These are phyloP conservation scores for Falco naumanni DNA, from an alignment of 2,797 vertebrate genomes.

Conservation along the genomic window DNA sequence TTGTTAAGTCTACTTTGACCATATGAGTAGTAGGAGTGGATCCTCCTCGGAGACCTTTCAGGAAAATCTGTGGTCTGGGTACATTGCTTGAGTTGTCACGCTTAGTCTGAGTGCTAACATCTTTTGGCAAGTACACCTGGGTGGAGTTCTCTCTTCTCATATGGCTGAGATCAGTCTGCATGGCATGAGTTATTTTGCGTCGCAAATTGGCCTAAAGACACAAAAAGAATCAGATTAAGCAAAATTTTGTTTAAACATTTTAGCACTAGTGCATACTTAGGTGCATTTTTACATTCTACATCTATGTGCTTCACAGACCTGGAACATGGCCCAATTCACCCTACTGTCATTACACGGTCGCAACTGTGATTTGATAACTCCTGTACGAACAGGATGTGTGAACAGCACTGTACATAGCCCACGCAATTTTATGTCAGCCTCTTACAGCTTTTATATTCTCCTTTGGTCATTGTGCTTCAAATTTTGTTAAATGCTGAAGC, in stretches of 20 bases:
- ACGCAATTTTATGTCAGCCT: neutral
- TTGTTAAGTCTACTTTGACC: conserved; percentile 86
- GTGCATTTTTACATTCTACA: neutral
- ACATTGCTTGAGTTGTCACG: conserved; percentile 77
- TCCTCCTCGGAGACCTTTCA: conserved; percentile 85
- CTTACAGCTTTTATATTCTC: neutral
- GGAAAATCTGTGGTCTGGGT: conserved; percentile 83
- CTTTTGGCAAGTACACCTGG: conserved; percentile 85
- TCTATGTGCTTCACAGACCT: neutral
- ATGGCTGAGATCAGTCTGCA: conserved; percentile 89
- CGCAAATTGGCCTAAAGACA: conserved; percentile 86
- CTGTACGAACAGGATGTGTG: neutral
- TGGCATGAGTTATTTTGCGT: conserved; percentile 82
- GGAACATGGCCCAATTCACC: neutral
- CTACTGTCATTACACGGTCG: rapidly evolving
- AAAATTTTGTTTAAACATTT: neutral
- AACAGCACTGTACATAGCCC: neutral
- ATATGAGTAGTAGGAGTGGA: conserved; percentile 44
- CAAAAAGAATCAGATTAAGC: neutral
- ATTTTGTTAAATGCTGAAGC: neutral
- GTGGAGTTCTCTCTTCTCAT: conserved; percentile 86
- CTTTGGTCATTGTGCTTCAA: neutral
- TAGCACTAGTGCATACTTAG: neutral
- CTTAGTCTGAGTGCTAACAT: conserved; percentile 79
- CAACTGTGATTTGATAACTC: neutral